Percentiles rank a stretch among this genome's conserved stretches.
phyloP scores from a whole-genome alignment of 2,797 vertebrate genomes.

The Etheostoma perlongum region DNA sequence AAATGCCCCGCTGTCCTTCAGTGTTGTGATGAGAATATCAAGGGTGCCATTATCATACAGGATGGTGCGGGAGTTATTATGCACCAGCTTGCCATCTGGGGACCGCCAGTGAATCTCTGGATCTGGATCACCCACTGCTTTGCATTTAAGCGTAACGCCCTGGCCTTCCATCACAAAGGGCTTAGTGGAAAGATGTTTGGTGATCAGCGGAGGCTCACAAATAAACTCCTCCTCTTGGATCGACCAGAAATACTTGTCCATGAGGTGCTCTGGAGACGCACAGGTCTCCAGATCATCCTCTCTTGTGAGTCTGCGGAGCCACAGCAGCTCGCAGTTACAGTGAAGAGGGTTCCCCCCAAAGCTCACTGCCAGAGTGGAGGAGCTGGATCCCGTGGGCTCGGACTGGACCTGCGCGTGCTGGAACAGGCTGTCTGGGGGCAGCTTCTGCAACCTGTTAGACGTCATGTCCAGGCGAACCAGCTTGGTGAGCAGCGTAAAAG shows the following conservation, averaged over 20 bases:
- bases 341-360: conserved; percentile 95
- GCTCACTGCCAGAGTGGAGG: conserved; percentile 88
- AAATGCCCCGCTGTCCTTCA: conserved; percentile 93
- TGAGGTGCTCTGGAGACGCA: conserved; percentile 92
- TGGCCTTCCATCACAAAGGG: conserved; percentile 93
- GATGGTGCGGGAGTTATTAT: conserved; percentile 91
- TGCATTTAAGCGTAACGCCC: conserved; percentile 90
- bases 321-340: conserved; percentile 95
- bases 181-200: conserved; percentile 86
- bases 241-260: conserved; percentile 95
- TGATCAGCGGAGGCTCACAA: conserved; percentile 92
- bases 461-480: conserved; percentile 95
- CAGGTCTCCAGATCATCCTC: conserved; percentile 96
- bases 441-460: conserved; percentile 93
- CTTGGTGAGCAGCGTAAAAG: conserved; percentile 92
- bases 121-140: conserved; percentile 92
- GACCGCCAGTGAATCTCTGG: conserved; percentile 93
- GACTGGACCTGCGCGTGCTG: conserved; percentile 89
- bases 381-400: conserved; percentile 82
- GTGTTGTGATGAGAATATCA: conserved; percentile 93
- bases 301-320: conserved; percentile 90
- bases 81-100: conserved; percentile 92
- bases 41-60: conserved; percentile 91
- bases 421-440: conserved; percentile 93
- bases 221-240: conserved; percentile 96